phyloP scores from a whole-genome alignment of 2,797 vertebrate species.

The Lutjanus campechanus region DNA sequence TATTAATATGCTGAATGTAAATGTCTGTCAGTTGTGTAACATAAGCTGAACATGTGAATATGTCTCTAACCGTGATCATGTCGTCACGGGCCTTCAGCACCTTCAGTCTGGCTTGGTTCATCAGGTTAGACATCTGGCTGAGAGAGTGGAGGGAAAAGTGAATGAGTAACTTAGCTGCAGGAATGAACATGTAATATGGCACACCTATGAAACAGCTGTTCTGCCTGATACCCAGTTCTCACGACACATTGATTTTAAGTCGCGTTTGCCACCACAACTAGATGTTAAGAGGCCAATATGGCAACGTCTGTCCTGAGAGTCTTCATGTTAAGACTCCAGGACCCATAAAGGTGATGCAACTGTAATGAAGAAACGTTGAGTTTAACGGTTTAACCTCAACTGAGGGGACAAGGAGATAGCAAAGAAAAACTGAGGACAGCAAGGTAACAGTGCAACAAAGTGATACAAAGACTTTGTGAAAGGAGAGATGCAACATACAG shows the following conservation, averaged over 20 bases:
- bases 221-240: background rate
- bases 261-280: background rate
- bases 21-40: background rate
- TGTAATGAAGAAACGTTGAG: too few species aligned
- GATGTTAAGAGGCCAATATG: background rate
- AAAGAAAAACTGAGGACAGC: background rate
- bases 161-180: background rate
- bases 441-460: background rate
- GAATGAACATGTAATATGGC: background rate
- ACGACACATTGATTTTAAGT: background rate
- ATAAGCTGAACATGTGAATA: background rate
- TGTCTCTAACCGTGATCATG: constrained; percentile 91
- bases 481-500: background rate
- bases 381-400: too few species aligned
- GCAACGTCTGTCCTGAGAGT: background rate
- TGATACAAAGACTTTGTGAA: background rate
- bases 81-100: constrained; percentile 95
- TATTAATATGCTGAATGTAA: background rate
- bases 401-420: too few species aligned
- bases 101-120: constrained; percentile 96
- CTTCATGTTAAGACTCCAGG: background rate
- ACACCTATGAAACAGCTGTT: background rate
- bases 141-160: background rate
- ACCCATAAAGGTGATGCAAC: background rate
- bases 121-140: constrained; percentile 97